Evolutionary conservation across 2,888 invertebrate species (phyloP).

Genomic region (Cyclophora albipunctata): DNA sequence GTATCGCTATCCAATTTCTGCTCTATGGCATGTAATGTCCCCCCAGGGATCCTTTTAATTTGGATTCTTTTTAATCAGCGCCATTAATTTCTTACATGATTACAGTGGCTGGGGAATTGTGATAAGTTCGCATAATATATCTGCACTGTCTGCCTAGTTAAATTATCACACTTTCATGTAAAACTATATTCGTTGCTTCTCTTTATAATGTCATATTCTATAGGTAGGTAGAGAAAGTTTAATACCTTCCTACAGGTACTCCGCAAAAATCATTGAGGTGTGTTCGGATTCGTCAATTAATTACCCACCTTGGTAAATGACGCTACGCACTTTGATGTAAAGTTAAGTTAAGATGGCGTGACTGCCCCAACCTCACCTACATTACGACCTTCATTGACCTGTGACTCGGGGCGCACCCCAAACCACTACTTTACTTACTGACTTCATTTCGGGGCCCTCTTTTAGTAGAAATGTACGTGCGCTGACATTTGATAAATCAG

Average conservation of each 20-base stretch:
- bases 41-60: constrained; percentile 59
- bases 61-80: constrained; percentile 58
- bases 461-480: too few relatives aligned
- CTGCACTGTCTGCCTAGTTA: constrained; percentile 12
- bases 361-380: constrained; percentile 32
- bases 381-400: constrained; percentile 49
- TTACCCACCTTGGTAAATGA: too few relatives aligned
- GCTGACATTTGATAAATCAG: too few relatives aligned
- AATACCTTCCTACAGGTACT: too few relatives aligned
- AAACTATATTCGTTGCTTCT: too few relatives aligned
- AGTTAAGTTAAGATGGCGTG: constrained; percentile 35
- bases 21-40: constrained; percentile 70
- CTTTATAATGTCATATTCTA: too few relatives aligned
- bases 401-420: constrained; percentile 39
- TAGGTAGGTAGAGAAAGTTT: too few relatives aligned
- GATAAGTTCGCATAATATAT: constrained; percentile 19
- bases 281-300: too few relatives aligned
- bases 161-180: too few relatives aligned
- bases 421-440: constrained; percentile 31
- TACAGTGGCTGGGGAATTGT: constrained; percentile 18
- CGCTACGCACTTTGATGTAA: background rate
- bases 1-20: constrained; percentile 72
- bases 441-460: constrained; percentile 23
- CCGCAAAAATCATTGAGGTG: too few relatives aligned
- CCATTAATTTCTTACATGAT: constrained; percentile 47